These are phyloP conservation scores for Andrena dorsata DNA, from an alignment of 2,888 invertebrate genomes.

Conservation along the genomic window DNA sequence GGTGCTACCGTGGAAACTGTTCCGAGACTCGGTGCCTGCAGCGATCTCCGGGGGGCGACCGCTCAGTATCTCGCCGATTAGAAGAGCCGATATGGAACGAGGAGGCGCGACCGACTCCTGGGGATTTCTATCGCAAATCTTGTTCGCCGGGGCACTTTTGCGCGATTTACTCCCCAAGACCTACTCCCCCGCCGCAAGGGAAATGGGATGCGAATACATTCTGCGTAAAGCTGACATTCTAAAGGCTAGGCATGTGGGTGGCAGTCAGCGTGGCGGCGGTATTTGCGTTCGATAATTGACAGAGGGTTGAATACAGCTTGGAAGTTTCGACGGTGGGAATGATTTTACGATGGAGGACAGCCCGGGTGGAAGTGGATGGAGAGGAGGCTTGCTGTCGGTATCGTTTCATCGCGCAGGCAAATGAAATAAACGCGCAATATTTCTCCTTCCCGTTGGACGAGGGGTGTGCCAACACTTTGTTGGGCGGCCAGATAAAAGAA, in stretches of 20 bases:
- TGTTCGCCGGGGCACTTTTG: background rate
- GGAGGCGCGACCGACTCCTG: conserved; percentile 4
- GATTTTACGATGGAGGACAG: background rate
- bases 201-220: no score
- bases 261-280: background rate
- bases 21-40: conserved; percentile 25
- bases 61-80: conserved; percentile 46
- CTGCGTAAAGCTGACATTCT: no score
- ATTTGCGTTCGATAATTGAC: conserved; percentile 27
- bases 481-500: conserved; percentile 51
- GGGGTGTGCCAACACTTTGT: conserved; percentile 38
- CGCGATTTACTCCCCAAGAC: background rate
- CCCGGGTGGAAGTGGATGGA: background rate
- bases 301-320: conserved; percentile 17
- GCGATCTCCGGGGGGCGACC: conserved; percentile 33
- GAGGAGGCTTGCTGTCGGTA: background rate
- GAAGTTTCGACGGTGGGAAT: background rate
- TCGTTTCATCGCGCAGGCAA: conserved; percentile 7
- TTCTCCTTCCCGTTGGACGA: background rate
- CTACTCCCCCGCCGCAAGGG: no score
- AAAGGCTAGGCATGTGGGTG: no score
- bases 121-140: conserved; percentile 39
- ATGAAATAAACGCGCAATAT: conserved; percentile 27
- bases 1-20: conserved; percentile 26
- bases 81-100: conserved; percentile 36